Evolutionary conservation across 2,113 vertebrate species (phyloP).

Genomic region (Bufo bufo): DNA sequence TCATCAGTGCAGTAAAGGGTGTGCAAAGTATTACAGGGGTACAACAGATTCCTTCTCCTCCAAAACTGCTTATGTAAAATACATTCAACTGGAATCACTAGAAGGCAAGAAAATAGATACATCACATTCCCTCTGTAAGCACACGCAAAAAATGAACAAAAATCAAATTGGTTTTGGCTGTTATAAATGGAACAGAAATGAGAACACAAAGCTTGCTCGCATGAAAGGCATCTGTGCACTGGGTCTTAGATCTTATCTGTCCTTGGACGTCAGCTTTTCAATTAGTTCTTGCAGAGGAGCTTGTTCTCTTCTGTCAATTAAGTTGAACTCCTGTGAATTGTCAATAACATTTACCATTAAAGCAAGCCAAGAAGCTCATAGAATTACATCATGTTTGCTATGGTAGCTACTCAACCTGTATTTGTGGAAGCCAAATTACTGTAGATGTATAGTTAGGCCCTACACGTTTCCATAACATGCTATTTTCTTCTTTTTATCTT

Average conservation of each 20-base stretch:
- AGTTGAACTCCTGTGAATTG: conserved; percentile 82
- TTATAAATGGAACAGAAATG: conserved; percentile 65
- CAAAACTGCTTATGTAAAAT: conserved; percentile 50
- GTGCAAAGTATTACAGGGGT: conserved; percentile 31
- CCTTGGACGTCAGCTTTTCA: conserved; percentile 88
- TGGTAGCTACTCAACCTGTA: neutral
- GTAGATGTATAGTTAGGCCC: too few species aligned
- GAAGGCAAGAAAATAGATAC: conserved; percentile 64
- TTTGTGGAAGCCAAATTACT: neutral
- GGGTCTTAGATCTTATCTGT: conserved; percentile 78
- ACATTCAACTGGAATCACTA: conserved; percentile 66
- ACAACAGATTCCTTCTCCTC: conserved; percentile 8
- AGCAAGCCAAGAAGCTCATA: neutral
- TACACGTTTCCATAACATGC: too few species aligned
- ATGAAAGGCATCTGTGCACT: conserved; percentile 65
- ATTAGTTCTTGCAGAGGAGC: conserved; percentile 88
- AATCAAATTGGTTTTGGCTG: conserved; percentile 65
- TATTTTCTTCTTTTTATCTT: too few species aligned
- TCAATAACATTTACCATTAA: neutral
- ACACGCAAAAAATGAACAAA: conserved; percentile 62
- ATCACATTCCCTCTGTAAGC: conserved; percentile 64
- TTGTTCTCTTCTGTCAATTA: conserved; percentile 86
- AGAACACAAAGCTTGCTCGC: conserved; percentile 62
- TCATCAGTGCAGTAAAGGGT: conserved; percentile 46
- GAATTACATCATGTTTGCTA: neutral